These are phyloP conservation scores for Nannoperca obscura DNA, from an alignment of 2,797 vertebrate genomes.

Conservation along the genomic window DNA sequence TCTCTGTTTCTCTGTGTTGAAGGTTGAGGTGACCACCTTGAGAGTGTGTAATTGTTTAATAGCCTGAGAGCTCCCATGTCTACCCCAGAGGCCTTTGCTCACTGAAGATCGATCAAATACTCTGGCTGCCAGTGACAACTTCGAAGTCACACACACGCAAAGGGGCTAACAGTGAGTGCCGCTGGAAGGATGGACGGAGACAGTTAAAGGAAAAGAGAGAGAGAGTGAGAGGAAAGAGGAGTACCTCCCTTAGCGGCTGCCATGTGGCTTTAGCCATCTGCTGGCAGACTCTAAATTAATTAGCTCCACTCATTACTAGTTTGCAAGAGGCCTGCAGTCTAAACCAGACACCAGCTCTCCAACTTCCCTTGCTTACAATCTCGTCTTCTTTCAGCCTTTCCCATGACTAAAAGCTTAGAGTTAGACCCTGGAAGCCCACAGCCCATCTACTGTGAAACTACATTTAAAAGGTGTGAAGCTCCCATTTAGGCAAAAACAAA, in stretches of 20 bases:
- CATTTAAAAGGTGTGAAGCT: slow-evolving; percentile 3
- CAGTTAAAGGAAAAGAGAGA: slow-evolving; percentile 70
- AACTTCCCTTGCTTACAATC: slow-evolving; percentile 48
- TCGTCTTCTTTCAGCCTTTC: slow-evolving; percentile 36
- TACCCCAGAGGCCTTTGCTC: slow-evolving; percentile 66
- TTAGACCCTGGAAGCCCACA: neutral
- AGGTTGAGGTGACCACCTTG: slow-evolving; percentile 73
- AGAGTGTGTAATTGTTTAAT: slow-evolving; percentile 83
- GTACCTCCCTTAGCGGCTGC: slow-evolving; percentile 78
- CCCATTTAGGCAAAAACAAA: neutral
- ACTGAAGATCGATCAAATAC: slow-evolving; percentile 76
- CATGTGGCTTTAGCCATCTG: slow-evolving; percentile 89
- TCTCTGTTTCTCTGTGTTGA: slow-evolving; percentile 33
- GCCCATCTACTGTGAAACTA: neutral
- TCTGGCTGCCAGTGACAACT: slow-evolving; percentile 68
- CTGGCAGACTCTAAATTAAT: slow-evolving; percentile 88
- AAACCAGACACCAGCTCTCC: slow-evolving; percentile 73
- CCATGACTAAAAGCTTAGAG: slow-evolving; percentile 18
- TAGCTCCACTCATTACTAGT: slow-evolving; percentile 86
- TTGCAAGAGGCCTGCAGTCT: slow-evolving; percentile 80
- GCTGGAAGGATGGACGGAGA: slow-evolving; percentile 62
- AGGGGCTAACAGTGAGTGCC: slow-evolving; percentile 41
- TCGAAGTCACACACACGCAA: slow-evolving; percentile 44
- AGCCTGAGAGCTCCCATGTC: slow-evolving; percentile 73
- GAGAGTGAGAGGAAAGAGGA: slow-evolving; percentile 69